Base-by-base conservation (phyloP, 2,797 vertebrate species). In the Lophotriccus pileatus region DNA sequence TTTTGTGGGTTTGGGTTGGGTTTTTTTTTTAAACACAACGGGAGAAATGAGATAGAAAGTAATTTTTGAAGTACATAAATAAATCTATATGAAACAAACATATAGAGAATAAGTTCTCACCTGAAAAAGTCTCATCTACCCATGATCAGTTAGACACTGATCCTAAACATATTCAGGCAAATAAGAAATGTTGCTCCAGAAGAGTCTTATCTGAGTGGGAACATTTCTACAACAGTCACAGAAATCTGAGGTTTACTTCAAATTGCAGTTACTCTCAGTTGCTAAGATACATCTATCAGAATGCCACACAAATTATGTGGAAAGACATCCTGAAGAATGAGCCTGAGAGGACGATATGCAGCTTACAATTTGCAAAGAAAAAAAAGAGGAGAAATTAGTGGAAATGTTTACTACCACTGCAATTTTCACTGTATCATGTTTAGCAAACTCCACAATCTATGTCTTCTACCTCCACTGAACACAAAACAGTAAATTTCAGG, bases 271-370 rank as follows among this genome's bases (percentile, higher is more conserved):
- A 85, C 59, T 84, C 94, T 91, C 84, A 63, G 95, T 96, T 97
- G 95, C 96, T 96, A 96, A 91, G 96, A 95, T 93, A 95, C 95
- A 84, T 83, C 87, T 87, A 87, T 92, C 92, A 93, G 73, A 79
- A 50, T 84, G 95, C 90, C 94, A 96, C 59, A 91, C 66, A 94
- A 96, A 95, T 75, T 73, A 94, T 56, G 87, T 76, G 67, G 43
- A 63, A 95, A 95, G 93, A 91, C 66, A 96, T 84, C 34, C 79
- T 90, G 77, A 92, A 93, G 82, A 96, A 94, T 36, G 63, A 91
- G 78, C 58, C 80, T 56, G 28, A 68, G 82, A 96, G 69, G 77
- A 91, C 21, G 46, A 72, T 13, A 66, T 37, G 64, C 5, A 20
- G 82, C 30, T 92, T 69, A 46, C 49, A 70, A 82, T 76, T 84